Percentiles rank a stretch among this genome's conserved stretches.
These are phyloP conservation scores for Ceratina japonica DNA, from an alignment of 1,140 invertebrate species.

Conservation along the genomic window DNA sequence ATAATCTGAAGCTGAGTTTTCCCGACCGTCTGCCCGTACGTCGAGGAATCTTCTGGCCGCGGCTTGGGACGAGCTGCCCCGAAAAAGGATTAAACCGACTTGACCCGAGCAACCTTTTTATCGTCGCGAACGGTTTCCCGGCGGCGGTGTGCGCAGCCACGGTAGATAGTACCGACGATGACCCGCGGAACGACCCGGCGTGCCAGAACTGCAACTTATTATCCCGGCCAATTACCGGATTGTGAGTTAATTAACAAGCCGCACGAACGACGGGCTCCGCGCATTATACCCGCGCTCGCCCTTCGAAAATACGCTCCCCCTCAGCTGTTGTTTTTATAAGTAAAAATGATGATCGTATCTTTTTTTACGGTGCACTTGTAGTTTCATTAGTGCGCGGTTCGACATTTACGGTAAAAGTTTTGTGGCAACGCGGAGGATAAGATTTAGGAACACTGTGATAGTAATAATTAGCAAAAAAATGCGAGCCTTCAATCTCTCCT, in stretches of 20 bases:
- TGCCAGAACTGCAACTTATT: constrained; percentile 37
- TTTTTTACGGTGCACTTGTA: not conserved
- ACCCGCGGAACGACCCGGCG: constrained; percentile 11
- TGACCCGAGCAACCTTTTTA: constrained; percentile 26
- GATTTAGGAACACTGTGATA: too few relatives aligned
- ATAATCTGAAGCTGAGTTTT: constrained; percentile 33
- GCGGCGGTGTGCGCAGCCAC: not conserved
- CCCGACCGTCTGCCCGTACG: not conserved
- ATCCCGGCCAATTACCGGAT: constrained; percentile 39
- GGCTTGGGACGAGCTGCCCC: not conserved
- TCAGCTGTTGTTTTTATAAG: not conserved
- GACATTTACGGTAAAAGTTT: too few relatives aligned
- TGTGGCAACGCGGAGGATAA: too few relatives aligned
- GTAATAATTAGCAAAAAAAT: too few relatives aligned
- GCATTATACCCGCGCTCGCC: not conserved
- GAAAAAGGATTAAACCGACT: constrained; percentile 24
- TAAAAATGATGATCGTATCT: not conserved
- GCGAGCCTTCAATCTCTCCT: too few relatives aligned
- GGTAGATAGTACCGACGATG: constrained; percentile 17
- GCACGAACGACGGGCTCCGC: not conserved
- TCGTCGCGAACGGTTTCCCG: constrained; percentile 23
- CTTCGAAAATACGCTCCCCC: not conserved
- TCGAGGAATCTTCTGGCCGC: not conserved
- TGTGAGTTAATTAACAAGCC: constrained; percentile 41
- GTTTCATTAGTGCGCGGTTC: not conserved